Percentiles rank a stretch among this genome's conserved stretches.
Evolutionary conservation across 2,113 vertebrate species (phyloP).

Genomic region (Oryzias javanicus): DNA sequence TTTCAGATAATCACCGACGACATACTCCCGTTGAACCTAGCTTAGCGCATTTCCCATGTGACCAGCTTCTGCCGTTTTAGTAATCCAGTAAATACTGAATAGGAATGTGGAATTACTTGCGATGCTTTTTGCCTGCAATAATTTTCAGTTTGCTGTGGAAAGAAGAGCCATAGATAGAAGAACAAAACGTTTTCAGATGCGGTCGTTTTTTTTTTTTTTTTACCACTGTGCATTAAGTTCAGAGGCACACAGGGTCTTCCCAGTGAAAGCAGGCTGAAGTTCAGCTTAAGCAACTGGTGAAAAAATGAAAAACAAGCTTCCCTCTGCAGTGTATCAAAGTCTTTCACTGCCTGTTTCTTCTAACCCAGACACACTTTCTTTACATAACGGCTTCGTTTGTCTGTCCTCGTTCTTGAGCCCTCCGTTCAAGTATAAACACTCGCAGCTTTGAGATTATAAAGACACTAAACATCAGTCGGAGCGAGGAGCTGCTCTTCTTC

Average conservation of each 20-base stretch:
- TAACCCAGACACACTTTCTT: conserved; percentile 1
- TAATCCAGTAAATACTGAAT: conserved; percentile 1
- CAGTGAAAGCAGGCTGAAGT: conserved; percentile 18
- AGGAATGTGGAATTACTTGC: conserved; percentile 13
- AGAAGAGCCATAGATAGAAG: conserved; percentile 18
- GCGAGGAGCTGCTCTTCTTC: conserved; percentile 4
- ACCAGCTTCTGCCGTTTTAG: conserved; percentile 2
- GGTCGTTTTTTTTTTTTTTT: background rate
- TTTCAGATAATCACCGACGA: conserved; percentile 13
- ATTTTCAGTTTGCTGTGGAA: conserved; percentile 2
- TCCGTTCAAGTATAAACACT: conserved; percentile 21
- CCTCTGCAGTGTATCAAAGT: conserved; percentile 43
- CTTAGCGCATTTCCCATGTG: background rate
- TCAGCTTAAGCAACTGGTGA: conserved; percentile 31
- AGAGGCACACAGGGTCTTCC: conserved; percentile 43
- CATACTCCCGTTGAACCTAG: background rate
- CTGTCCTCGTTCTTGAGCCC: conserved; percentile 17
- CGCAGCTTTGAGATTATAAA: conserved; percentile 5
- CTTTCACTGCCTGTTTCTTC: conserved; percentile 26
- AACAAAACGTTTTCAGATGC: background rate
- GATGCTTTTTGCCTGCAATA: conserved; percentile 15
- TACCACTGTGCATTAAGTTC: conserved; percentile 3
- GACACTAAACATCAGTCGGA: conserved; percentile 6
- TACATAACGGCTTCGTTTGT: conserved; percentile 17
- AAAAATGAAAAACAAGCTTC: background rate